Percentiles rank a stretch among this genome's conserved stretches.
Evolutionary conservation across 2,113 vertebrate genomes (phyloP).

Genomic region (Tenrec ecaudatus): DNA sequence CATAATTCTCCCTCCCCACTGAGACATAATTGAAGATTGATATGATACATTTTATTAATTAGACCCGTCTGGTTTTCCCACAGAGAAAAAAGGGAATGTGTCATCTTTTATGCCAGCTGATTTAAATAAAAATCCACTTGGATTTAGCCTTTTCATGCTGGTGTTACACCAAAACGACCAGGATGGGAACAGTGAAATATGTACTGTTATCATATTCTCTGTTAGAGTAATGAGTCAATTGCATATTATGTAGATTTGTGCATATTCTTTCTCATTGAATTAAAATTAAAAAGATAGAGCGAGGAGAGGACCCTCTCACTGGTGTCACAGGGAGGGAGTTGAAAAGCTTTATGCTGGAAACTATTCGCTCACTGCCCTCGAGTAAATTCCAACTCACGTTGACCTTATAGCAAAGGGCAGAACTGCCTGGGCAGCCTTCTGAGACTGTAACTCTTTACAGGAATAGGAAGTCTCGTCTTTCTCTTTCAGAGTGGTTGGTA

Average conservation of each 20-base stretch:
- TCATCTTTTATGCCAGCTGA: constrained; percentile 73
- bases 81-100: constrained; percentile 76
- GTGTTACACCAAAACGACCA: constrained; percentile 40
- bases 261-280: background rate
- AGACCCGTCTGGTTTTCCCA: constrained; percentile 78
- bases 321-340: background rate
- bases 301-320: background rate
- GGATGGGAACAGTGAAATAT: constrained; percentile 62
- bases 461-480: too few relatives aligned
- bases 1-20: constrained; percentile 71
- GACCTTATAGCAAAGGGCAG: background rate
- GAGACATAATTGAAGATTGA: constrained; percentile 81
- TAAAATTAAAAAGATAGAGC: background rate
- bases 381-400: background rate
- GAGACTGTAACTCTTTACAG: too few relatives aligned
- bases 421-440: background rate
- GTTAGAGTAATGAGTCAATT: background rate
- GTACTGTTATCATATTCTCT: constrained; percentile 50
- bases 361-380: background rate
- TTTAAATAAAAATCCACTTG: constrained; percentile 79
- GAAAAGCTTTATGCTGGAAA: background rate
- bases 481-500: too few relatives aligned
- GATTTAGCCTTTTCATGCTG: constrained; percentile 64
- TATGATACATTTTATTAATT: constrained; percentile 83
- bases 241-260: background rate